These are phyloP conservation scores for Ailurus styani DNA, from an alignment of 2,113 vertebrate genomes.

Conservation along the genomic window DNA sequence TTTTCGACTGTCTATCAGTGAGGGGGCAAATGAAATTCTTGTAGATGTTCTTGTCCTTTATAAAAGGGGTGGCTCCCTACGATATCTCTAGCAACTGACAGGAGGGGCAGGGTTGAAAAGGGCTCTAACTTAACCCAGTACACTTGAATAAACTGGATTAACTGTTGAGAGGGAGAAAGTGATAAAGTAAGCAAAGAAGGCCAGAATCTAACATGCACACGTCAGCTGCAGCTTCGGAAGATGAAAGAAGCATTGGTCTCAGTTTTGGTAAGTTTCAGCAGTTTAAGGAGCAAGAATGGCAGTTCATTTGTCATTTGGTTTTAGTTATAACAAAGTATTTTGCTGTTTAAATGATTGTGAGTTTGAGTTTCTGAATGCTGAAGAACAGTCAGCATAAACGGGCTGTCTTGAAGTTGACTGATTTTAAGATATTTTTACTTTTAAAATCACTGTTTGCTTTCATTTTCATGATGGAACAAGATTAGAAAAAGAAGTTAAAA, in stretches of 20 bases:
- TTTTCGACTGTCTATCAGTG: neutral
- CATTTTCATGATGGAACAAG: constrained; percentile 6
- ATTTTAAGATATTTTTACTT: constrained; percentile 36
- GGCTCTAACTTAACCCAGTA: neutral
- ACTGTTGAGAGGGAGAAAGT: neutral
- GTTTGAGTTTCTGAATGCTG: neutral
- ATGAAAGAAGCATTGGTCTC: neutral
- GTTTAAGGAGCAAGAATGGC: neutral
- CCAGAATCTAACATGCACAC: neutral
- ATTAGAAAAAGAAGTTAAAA: constrained; percentile 26
- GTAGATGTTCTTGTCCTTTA: neutral
- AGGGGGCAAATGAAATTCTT: neutral
- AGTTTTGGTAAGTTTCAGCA: neutral
- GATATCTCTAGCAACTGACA: neutral
- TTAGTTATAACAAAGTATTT: neutral
- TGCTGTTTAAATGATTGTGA: neutral
- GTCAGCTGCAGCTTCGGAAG: neutral
- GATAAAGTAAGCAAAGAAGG: neutral
- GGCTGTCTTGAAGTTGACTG: neutral
- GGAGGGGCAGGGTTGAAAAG: neutral
- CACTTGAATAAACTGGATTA: neutral
- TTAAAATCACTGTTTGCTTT: constrained; percentile 31
- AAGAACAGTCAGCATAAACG: neutral
- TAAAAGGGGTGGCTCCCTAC: neutral
- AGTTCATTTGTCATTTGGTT: neutral